Conservation (phyloP, 1,140 invertebrate species). For the Bombus terrestris region DNA sequence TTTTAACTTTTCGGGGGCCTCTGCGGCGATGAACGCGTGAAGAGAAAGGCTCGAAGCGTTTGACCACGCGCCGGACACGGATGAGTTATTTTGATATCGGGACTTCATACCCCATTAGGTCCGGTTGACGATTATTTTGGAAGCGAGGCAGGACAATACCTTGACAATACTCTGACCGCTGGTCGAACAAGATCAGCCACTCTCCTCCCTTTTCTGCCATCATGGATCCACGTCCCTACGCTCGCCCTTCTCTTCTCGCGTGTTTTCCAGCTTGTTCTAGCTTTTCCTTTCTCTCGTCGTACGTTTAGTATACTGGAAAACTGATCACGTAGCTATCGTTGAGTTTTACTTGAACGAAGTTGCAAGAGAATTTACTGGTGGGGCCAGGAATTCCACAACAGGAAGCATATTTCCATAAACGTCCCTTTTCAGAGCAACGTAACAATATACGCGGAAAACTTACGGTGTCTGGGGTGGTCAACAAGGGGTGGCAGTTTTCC, state of each 20-base stretch:
- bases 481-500: conserved; percentile 50
- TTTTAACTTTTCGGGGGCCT: conserved; percentile 57
- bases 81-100: conserved; percentile 80
- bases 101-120: conserved; percentile 80
- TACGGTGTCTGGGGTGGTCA: conserved; percentile 38
- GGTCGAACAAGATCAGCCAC: conserved; percentile 24
- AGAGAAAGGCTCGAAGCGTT: conserved; percentile 48
- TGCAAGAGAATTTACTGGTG: background rate
- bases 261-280: background rate
- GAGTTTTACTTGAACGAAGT: conserved; percentile 27
- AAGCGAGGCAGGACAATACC: conserved; percentile 75
- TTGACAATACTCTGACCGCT: conserved; percentile 77
- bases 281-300: background rate
- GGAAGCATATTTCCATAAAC: conserved; percentile 57
- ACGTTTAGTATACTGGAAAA: background rate
- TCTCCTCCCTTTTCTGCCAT: conserved; percentile 34
- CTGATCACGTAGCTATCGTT: conserved; percentile 41
- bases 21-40: conserved; percentile 32
- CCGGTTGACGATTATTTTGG: conserved; percentile 77
- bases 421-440: conserved; percentile 38
- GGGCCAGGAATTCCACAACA: conserved; percentile 36
- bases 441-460: conserved; percentile 47
- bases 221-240: background rate
- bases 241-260: background rate
- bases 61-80: conserved; percentile 67